phyloP scores from a whole-genome alignment of 2,797 vertebrate species.

The Australoheros facetus region DNA sequence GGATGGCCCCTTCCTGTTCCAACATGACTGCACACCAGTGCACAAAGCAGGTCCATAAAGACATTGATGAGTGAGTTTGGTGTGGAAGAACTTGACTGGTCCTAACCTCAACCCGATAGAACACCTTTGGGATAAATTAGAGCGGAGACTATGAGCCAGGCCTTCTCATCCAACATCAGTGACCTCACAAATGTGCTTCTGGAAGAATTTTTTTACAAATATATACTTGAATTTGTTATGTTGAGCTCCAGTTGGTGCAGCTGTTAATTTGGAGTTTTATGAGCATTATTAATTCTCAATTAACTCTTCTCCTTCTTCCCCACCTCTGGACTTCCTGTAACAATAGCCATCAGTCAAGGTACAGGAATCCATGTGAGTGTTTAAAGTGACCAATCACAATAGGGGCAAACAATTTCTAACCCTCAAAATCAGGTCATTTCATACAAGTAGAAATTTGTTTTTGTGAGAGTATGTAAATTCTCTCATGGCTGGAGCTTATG shows the following conservation, averaged over 20 bases:
- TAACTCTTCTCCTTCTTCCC: background rate
- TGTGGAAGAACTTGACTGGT: too few relatives aligned
- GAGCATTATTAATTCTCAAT: too few relatives aligned
- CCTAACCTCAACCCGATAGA: too few relatives aligned
- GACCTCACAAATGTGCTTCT: too few relatives aligned
- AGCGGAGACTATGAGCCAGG: too few relatives aligned
- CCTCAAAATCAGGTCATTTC: background rate
- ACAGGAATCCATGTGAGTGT: background rate
- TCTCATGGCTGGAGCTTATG: background rate
- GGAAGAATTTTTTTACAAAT: background rate
- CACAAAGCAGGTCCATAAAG: too few relatives aligned
- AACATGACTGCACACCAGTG: too few relatives aligned
- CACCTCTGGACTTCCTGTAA: background rate
- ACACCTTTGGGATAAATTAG: too few relatives aligned
- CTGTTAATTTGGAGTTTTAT: background rate
- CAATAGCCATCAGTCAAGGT: background rate
- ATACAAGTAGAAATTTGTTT: background rate
- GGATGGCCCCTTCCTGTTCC: too few relatives aligned
- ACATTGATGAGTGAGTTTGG: too few relatives aligned
- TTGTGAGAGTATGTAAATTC: background rate
- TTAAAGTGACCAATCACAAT: background rate
- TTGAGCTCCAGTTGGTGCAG: background rate
- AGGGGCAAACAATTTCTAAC: accelerated
- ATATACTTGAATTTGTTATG: background rate
- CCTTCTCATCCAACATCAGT: too few relatives aligned